Percentiles rank a stretch among this genome's conserved stretches.
phyloP scores from a whole-genome alignment of 1,140 invertebrate species.

The Sipha flava region DNA sequence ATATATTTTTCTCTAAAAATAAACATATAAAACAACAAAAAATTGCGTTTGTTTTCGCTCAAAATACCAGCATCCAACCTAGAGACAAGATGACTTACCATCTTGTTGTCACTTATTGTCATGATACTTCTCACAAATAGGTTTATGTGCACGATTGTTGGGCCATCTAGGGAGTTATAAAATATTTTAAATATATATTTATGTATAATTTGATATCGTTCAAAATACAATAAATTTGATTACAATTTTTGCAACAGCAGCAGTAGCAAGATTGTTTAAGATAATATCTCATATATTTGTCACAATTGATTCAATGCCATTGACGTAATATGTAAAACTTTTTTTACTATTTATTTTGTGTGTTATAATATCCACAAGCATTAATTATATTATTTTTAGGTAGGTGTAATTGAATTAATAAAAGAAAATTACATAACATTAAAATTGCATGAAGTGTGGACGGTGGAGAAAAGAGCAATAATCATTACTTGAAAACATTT shows the following conservation, averaged over 20 bases:
- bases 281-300: not conserved
- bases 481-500: no score
- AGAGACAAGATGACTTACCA: constrained; percentile 65
- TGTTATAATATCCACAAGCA: no score
- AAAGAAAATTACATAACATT: no score
- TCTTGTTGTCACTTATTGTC: constrained; percentile 97
- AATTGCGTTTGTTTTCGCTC: constrained; percentile 17
- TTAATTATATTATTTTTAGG: no score
- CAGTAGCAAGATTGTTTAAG: no score
- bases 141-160: constrained; percentile 86
- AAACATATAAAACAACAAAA: constrained; percentile 19
- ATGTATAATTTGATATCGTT: not conserved
- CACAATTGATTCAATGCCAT: not conserved
- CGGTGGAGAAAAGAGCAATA: no score
- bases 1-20: constrained; percentile 2
- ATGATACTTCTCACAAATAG: constrained; percentile 96
- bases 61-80: constrained; percentile 31
- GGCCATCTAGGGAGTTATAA: constrained; percentile 62
- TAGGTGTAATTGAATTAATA: no score
- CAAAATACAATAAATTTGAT: not conserved
- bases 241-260: not conserved
- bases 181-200: constrained; percentile 14
- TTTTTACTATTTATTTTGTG: no score
- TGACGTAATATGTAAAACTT: no score
- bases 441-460: no score